Conservation (phyloP, 2,888 invertebrate genomes). For the Agrenia bidenticulata region DNA sequence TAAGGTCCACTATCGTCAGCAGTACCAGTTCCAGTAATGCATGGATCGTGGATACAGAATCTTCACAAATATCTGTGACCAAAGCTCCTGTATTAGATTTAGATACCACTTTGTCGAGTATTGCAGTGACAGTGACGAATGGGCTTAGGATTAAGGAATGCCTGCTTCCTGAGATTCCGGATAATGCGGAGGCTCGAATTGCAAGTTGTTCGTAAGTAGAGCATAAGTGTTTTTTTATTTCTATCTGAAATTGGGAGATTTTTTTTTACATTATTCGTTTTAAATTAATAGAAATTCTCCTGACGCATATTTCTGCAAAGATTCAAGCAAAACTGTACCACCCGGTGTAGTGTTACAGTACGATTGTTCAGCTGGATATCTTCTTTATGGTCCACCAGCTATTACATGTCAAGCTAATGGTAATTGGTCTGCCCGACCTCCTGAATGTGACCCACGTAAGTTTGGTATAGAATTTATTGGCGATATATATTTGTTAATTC, state of each 20-base stretch:
- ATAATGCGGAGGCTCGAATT: conserved; percentile 47
- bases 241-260: no score
- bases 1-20: no score
- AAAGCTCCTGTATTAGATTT: no score
- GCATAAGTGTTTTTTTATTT: no score
- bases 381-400: conserved; percentile 45
- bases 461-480: background rate
- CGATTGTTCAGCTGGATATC: conserved; percentile 37
- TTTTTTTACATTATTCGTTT: no score
- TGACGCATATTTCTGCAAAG: conserved; percentile 36
- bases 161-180: conserved; percentile 48
- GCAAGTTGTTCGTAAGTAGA: conserved; percentile 42
- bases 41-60: no score
- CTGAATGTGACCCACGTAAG: conserved; percentile 50
- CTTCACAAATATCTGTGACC: no score
- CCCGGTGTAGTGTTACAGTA: conserved; percentile 9
- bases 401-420: conserved; percentile 47
- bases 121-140: no score
- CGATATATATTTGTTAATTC: background rate
- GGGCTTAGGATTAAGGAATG: conserved; percentile 24
- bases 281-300: conserved; percentile 37
- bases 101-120: no score
- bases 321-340: background rate
- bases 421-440: conserved; percentile 47
- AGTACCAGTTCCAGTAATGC: no score